phyloP scores from a whole-genome alignment of 2,113 vertebrate species.

The Machaerirhynchus nigripectus region DNA sequence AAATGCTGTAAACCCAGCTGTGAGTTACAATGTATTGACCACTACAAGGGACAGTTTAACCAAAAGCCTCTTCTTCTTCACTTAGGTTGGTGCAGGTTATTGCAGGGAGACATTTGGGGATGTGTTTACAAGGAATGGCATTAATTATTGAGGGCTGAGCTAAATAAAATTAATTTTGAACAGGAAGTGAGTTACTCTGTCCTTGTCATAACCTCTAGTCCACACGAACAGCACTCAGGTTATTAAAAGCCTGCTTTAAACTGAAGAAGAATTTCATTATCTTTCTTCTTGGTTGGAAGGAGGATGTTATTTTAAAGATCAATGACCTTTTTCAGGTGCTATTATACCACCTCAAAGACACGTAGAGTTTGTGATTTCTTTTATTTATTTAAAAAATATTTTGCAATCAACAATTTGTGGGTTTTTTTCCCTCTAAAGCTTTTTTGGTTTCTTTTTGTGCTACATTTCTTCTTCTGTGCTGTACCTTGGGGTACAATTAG shows the following conservation, averaged over 20 bases:
- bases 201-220: background rate
- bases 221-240: background rate
- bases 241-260: background rate
- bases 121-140: background rate
- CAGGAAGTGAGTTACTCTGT: background rate
- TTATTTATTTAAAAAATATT: background rate
- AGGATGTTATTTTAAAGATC: background rate
- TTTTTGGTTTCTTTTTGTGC: background rate
- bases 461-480: background rate
- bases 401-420: background rate
- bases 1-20: background rate
- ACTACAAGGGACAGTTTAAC: background rate
- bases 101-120: background rate
- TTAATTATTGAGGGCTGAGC: background rate
- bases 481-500: conserved; percentile 38
- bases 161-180: background rate
- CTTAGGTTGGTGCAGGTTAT: background rate
- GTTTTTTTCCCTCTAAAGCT: background rate
- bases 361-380: background rate
- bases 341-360: background rate
- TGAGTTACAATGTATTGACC: background rate
- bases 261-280: background rate
- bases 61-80: background rate
- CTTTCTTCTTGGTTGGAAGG: background rate
- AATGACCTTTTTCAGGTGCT: background rate